phyloP scores from a whole-genome alignment of 2,888 invertebrate genomes.

The Cryptocephalus moraei region DNA sequence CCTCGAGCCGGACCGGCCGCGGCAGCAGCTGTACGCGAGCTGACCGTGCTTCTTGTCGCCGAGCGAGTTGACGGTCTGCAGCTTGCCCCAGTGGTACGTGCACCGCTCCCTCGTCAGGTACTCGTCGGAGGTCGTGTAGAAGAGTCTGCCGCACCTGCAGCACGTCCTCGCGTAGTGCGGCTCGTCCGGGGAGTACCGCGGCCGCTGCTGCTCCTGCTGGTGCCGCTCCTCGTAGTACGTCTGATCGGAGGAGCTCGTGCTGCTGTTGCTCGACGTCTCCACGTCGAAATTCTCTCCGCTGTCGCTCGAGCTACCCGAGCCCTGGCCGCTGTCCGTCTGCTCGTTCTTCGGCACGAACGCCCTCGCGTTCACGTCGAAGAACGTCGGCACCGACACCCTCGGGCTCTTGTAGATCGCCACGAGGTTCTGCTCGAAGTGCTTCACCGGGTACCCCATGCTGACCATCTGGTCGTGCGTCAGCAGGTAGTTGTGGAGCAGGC shows the following conservation, averaged over 20 bases:
- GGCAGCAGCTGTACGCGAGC: conserved; percentile 54
- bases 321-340: conserved; percentile 18
- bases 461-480: conserved; percentile 52
- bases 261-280: conserved; percentile 49
- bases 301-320: conserved; percentile 43
- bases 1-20: conserved; percentile 36
- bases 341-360: conserved; percentile 49
- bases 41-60: conserved; percentile 7
- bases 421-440: conserved; percentile 30
- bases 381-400: background rate
- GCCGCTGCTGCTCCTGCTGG: background rate
- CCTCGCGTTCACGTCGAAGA: conserved; percentile 56
- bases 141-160: conserved; percentile 14
- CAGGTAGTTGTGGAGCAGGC: conserved; percentile 50
- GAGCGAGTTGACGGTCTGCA: conserved; percentile 35
- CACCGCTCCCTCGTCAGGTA: conserved; percentile 69
- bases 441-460: conserved; percentile 61
- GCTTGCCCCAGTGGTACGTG: conserved; percentile 81
- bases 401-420: conserved; percentile 4
- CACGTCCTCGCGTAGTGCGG: conserved; percentile 9
- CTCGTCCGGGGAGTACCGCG: background rate
- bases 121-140: conserved; percentile 32
- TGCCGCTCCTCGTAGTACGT: background rate
- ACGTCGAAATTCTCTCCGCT: conserved; percentile 10
- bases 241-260: background rate